Evolutionary conservation across 2,888 invertebrate species (phyloP).

Genomic region (Tipula confusa): DNA sequence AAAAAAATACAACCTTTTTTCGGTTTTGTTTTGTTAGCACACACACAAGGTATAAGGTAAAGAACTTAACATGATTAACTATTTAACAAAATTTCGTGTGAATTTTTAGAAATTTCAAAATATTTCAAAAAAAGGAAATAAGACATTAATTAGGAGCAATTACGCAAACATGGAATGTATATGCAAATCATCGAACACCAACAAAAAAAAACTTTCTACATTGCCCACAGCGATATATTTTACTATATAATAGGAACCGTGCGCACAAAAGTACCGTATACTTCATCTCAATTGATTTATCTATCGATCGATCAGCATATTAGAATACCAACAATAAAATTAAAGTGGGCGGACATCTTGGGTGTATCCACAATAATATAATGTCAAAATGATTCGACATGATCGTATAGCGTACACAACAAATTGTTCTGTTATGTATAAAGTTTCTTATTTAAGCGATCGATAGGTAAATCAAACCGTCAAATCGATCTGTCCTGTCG

Average conservation of each 20-base stretch:
- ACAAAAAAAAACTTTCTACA: background rate
- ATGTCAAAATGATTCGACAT: background rate
- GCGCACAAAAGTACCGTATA: background rate
- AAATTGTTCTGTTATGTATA: background rate
- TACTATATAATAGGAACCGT: background rate
- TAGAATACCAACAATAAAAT: background rate
- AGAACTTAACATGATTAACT: background rate
- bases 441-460: background rate
- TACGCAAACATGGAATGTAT: background rate
- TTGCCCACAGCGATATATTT: background rate
- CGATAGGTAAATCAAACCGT: conserved; percentile 1
- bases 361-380: conserved; percentile 7
- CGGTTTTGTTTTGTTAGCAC: background rate
- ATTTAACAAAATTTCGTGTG: background rate
- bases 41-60: no score
- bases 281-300: background rate
- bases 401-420: background rate
- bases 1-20: background rate
- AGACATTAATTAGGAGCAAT: background rate
- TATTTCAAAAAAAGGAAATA: background rate
- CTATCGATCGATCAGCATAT: background rate
- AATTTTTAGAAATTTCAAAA: background rate
- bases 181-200: background rate
- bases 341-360: background rate
- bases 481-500: background rate